Base-by-base conservation (phyloP, 2,113 vertebrate genomes). In the Fulmarus glacialis region DNA sequence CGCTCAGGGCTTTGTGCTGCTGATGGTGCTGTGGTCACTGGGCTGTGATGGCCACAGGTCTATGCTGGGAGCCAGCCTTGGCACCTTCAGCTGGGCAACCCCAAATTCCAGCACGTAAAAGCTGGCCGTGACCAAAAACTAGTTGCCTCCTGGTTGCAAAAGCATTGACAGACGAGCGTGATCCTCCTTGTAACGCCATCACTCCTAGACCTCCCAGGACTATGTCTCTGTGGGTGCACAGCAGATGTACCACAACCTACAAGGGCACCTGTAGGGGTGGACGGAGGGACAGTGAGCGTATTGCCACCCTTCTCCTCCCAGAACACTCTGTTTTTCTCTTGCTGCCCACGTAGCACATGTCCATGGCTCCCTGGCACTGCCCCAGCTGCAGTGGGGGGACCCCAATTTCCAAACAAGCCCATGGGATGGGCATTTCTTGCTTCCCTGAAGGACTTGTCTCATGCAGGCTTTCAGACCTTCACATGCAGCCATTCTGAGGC, bases 291-390 rank as follows among this genome's bases (percentile, higher is more conserved):
- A 50, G n/a, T 29, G 60, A 38, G 29, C 6, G 6, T 10, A 29
- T 2, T 75, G 40, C 7, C 40, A 52, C 27, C 8, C n/a, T 59
- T 29, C 27, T 88, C 20, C 45, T 77, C 27, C n/a, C 10, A 67
- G 36, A 67, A 19, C 26, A 23, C 40, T 83, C 8, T 34, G 9
- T 70, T 75, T 74, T 43, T 52, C 18, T 86, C 27, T 72, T 60
- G 45, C 40, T 93, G 22, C 75, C n/a, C 77, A 64, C 1, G 2
- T 8, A 36, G 50, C 20, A 27, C 0, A 0, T 4, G 48, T 5
- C 36, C 29, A 4, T 26, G 15, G 13, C 40, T 88, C 43, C 43
- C 40, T 8, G 13, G 6, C 63, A 50, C 38, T 58, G n/a, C 14
- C 27, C 27, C 23, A 24, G 15, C 4, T 8, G 2, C 20, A n/a